Conservation (phyloP, 2,113 vertebrate species). For the Daphoenositta chrysoptera region DNA sequence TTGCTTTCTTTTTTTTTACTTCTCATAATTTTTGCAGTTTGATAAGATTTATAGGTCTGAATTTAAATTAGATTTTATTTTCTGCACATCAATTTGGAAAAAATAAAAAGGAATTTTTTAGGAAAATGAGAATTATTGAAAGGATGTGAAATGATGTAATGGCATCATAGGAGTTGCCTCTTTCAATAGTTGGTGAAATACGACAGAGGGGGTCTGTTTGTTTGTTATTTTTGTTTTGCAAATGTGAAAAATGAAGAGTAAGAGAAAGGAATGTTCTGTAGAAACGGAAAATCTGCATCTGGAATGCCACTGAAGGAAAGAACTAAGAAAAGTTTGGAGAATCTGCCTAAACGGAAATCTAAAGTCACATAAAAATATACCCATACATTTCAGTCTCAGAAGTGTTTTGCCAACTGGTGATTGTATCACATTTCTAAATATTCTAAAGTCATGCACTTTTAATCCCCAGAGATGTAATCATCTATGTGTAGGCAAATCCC, state of each 20-base stretch:
- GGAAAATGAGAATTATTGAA: background rate
- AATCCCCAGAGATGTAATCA: background rate
- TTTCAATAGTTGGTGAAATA: background rate
- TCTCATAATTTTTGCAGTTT: background rate
- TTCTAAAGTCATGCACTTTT: background rate
- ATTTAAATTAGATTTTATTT: background rate
- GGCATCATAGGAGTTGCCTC: background rate
- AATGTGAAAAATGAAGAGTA: background rate
- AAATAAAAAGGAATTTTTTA: background rate
- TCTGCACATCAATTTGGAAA: background rate
- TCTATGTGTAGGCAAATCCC: background rate
- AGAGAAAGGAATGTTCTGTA: background rate
- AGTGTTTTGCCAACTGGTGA: background rate
- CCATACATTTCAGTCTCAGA: background rate
- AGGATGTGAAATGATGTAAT: background rate
- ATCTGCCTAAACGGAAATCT: background rate
- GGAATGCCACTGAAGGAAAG: background rate
- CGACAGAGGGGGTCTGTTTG: fast-evolving
- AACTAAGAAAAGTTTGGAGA: background rate
- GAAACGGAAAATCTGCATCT: background rate
- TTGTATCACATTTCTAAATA: background rate
- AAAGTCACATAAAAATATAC: background rate
- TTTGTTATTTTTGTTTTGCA: background rate
- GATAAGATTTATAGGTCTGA: background rate
- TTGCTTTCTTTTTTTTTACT: background rate